Conservation (phyloP, 2,888 invertebrate genomes). For the Sesamia inferens region DNA sequence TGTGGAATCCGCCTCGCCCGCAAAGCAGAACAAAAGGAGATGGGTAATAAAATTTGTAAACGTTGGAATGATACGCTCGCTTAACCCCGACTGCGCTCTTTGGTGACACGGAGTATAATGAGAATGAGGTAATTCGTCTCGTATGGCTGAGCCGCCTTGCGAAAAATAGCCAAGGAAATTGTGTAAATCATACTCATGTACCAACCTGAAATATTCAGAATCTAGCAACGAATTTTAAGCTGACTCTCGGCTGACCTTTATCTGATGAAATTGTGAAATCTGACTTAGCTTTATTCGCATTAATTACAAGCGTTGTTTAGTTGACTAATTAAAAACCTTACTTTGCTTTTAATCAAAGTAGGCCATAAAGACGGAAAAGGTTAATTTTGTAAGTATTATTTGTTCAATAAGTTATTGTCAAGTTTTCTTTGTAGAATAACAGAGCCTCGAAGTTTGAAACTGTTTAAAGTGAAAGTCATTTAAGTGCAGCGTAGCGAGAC, state of each 20-base stretch:
- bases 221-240: conserved; percentile 51
- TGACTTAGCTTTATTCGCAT: conserved; percentile 59
- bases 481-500: conserved; percentile 69
- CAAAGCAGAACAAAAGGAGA: conserved; percentile 82
- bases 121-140: conserved; percentile 78
- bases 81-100: conserved; percentile 82
- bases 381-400: conserved; percentile 50
- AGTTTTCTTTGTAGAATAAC: conserved; percentile 47
- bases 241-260: conserved; percentile 52
- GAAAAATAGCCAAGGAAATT: conserved; percentile 67
- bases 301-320: conserved; percentile 61
- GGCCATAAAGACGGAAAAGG: conserved; percentile 50
- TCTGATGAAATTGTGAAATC: conserved; percentile 54
- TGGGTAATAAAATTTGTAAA: conserved; percentile 88
- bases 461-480: conserved; percentile 71
- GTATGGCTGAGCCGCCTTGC: conserved; percentile 67
- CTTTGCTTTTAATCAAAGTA: conserved; percentile 59
- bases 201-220: conserved; percentile 42
- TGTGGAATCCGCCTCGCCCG: conserved; percentile 64
- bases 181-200: conserved; percentile 50
- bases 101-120: conserved; percentile 80
- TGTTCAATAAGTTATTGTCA: conserved; percentile 32
- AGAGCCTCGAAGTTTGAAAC: conserved; percentile 60
- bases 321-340: conserved; percentile 58
- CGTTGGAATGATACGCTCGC: conserved; percentile 86